Conservation (phyloP, 2,113 vertebrate species). For the Hypanus sabinus region DNA sequence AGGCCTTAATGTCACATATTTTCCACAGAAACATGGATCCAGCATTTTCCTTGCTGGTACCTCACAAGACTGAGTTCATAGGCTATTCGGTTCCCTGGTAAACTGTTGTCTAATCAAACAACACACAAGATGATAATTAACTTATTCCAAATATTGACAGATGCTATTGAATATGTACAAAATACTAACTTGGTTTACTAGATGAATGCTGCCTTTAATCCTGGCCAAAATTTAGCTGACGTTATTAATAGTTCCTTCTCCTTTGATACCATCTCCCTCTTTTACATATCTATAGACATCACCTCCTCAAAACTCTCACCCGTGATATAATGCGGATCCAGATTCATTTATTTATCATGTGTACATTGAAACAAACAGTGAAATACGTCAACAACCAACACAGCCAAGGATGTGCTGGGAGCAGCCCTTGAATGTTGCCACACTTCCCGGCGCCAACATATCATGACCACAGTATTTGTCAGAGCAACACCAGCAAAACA, state of each 20-base stretch:
- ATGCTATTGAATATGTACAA: neutral
- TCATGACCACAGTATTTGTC: too few species aligned
- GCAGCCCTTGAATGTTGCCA: too few species aligned
- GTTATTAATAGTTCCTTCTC: neutral
- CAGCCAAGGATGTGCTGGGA: too few species aligned
- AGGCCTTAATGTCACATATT: too few species aligned
- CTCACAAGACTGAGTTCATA: neutral
- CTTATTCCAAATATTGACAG: conserved; percentile 54
- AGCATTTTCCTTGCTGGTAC: neutral
- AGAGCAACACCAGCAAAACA: too few species aligned
- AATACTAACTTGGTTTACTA: neutral
- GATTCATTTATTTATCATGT: too few species aligned
- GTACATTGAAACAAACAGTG: too few species aligned
- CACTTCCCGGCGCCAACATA: too few species aligned
- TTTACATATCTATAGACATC: neutral
- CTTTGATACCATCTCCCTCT: too few species aligned
- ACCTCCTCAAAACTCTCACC: neutral
- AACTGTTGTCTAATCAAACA: neutral
- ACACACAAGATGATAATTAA: conserved; percentile 50
- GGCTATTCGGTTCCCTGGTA: neutral
- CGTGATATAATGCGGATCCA: neutral
- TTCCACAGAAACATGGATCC: neutral
- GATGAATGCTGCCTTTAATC: neutral
- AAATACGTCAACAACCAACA: too few species aligned
- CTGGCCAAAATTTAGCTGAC: neutral